These are phyloP conservation scores for Antrozous pallidus DNA, from an alignment of 2,797 vertebrate genomes.

Conservation along the genomic window DNA sequence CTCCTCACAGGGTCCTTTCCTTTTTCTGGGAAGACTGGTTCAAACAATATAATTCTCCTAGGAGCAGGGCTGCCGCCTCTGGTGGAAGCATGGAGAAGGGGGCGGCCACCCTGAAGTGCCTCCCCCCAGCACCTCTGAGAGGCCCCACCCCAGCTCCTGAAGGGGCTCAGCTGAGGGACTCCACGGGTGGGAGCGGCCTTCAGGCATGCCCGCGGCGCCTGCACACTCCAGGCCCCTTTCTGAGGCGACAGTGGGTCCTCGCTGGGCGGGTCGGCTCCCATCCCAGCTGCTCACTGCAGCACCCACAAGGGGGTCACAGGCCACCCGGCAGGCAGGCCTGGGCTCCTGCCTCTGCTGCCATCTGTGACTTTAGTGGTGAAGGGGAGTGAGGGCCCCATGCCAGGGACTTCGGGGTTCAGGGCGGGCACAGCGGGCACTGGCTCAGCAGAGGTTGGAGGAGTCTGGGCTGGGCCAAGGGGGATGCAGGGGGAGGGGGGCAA, in stretches of 20 bases:
- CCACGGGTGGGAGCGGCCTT: neutral
- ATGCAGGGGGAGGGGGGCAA: no score
- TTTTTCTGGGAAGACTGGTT: neutral
- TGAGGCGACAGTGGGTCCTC: neutral
- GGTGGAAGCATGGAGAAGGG: neutral
- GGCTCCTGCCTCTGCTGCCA: neutral
- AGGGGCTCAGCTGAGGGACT: neutral
- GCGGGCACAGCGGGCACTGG: no score
- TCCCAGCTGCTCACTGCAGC: neutral
- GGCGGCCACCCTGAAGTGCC: no score
- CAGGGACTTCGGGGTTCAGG: no score
- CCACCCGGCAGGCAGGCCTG: neutral
- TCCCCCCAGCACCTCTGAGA: neutral
- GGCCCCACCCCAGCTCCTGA: neutral
- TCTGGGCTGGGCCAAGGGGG: neutral
- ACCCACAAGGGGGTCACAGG: neutral
- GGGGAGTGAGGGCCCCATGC: no score
- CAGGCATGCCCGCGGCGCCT: no score
- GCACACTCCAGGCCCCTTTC: neutral
- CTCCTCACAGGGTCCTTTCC: neutral
- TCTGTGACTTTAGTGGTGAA: neutral
- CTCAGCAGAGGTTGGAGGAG: neutral
- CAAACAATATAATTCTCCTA: neutral
- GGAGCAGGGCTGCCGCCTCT: neutral
- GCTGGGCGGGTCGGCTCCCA: neutral